Evolutionary conservation across 2,888 invertebrate species (phyloP), one percentile per base, ranked within the genome.

Genomic region (Caenorhabditis sp.): DNA sequence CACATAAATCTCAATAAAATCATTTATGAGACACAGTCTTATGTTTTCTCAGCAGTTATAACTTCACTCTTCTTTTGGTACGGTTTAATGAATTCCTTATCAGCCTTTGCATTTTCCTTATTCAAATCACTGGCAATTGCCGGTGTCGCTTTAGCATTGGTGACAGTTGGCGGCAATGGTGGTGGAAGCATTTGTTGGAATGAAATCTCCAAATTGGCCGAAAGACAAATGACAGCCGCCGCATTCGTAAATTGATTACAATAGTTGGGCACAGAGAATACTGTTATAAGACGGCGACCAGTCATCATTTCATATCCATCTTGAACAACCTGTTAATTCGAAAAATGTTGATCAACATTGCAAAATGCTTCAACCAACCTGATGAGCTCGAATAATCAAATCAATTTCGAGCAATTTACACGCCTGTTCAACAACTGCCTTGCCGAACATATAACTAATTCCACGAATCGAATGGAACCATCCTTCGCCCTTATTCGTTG

Each of bases 221-320:
- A 81, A 27, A 84, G 71, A 66, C 80, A 80, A 23, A 84, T 82
- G 14, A 84, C 84, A 14, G 83, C 83, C n/a, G 83, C 84, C 21
- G 83, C 81, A 58, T 84, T 84, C 54, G 74, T 81, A 73, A 84
- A 82, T 58, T 81, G 82, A 36, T 76, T 71, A 58, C 80, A 80
- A 60, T 83, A 84, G 74, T 84, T 83, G 61, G 82, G 82, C 24
- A 83, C 83, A 14, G 83, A 84, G 78, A 84, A 84, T 49, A 84
- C 79, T 37, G 83, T 84, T 66, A 84, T 83, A 31, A 84, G 69
- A 57, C 81, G 77, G 17, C 83, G 70, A 24, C 84, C 84, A 27
- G 69, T 69, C 82, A 82, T 82, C 63, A 84, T 75, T 59, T 84
- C 84, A 66, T 84, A 84, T 17, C 84, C 84, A 66, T 84, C 83